Conservation (phyloP, 2,113 vertebrate species). For the Dipodomys spectabilis region DNA sequence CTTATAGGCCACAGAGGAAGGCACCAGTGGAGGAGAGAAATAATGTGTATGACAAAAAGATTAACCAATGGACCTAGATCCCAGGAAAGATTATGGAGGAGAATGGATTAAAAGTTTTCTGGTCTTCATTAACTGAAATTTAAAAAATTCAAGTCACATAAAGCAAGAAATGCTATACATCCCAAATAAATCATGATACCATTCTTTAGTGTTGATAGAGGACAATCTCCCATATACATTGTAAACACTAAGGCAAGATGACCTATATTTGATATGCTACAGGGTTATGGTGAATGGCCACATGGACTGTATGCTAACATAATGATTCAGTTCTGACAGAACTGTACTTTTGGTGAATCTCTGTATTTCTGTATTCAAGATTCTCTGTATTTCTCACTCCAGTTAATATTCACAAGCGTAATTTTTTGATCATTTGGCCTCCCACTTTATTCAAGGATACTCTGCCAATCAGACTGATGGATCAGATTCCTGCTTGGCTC, state of each 20-base stretch:
- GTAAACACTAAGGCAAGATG: background rate
- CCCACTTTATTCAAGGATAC: slow-evolving; percentile 30
- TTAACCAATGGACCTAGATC: background rate
- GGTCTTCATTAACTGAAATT: background rate
- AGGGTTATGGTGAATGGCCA: background rate
- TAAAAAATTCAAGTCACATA: background rate
- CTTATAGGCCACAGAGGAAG: background rate
- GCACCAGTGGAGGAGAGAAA: background rate
- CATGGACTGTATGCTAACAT: background rate
- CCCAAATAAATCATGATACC: background rate
- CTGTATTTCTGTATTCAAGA: background rate
- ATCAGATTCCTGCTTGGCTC: slow-evolving; percentile 45
- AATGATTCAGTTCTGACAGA: background rate
- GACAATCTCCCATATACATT: background rate
- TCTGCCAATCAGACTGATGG: background rate
- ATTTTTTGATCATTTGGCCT: slow-evolving; percentile 44
- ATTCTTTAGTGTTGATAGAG: background rate
- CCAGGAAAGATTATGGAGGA: background rate
- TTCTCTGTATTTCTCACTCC: slow-evolving; percentile 11
- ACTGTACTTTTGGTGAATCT: background rate
- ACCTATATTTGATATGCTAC: background rate
- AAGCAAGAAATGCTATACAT: background rate
- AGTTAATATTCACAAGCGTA: background rate
- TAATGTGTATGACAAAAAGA: background rate
- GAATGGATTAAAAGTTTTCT: background rate